Base-by-base conservation (phyloP, 1,140 invertebrate species). In the Pteromalus puparum region DNA sequence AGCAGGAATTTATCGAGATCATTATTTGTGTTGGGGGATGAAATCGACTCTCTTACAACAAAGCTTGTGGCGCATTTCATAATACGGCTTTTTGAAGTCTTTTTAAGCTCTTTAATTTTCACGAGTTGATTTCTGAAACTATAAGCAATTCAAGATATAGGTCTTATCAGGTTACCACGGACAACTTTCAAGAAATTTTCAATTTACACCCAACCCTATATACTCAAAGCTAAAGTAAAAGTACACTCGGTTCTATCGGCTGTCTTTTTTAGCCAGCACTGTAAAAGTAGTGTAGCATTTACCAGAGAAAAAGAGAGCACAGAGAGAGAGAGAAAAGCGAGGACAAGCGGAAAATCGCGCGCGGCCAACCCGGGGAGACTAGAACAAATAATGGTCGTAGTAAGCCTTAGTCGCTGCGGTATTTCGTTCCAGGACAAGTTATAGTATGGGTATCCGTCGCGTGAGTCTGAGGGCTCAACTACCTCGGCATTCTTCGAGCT, bases 341-440 rank as follows among this genome's bases (percentile, higher is more conserved):
- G 68, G 85, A 65, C 26, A 28, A 79, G 86, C 84, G 88, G 85
- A 90, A 73, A 86, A 91, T 91, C 88, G n/a, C n/a, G n/a, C n/a
- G n/a, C n/a, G 86, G 87, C 85, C 87, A 85, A 87, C 84, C 88
- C 86, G 87, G 89, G 85, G 88, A 88, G 87, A 89, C 90, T 91
- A 91, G 90, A 91, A 91, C 90, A 91, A 92, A 91, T 92, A 92
- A 90, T 91, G 90, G 90, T 92, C 90, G 90, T 91, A 90, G 90
- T 90, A 88, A 89, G 89, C 88, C 88, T 91, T 89, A 90, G 90
- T 87, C 89, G 89, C 88, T 90, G 88, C 88, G 91, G 89, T 89
- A 92, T 92, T 91, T 91, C 87, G 87, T 88, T 81, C 84, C 86
- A 53, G 82, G 82, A 83, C 81, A 85, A 84, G 81, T 83, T 83